Conservation (phyloP, 2,888 invertebrate genomes). For the Cerceris ruficornis region DNA sequence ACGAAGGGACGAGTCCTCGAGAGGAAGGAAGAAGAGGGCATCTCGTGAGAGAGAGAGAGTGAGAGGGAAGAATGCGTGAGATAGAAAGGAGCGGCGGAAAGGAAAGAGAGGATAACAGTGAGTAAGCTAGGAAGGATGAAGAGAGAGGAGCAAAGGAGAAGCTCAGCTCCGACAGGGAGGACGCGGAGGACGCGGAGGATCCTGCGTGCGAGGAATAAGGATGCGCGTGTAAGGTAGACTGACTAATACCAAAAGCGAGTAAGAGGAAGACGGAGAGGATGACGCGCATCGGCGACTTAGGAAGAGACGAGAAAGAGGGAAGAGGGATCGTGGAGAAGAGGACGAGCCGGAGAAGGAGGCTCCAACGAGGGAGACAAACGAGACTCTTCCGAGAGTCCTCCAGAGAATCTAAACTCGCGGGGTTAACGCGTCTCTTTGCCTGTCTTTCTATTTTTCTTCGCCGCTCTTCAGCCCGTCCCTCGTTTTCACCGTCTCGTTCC, state of each 20-base stretch:
- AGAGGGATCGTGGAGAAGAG: constrained; percentile 17
- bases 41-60: constrained; percentile 4
- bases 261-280: constrained; percentile 46
- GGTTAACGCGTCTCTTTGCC: constrained; percentile 55
- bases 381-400: constrained; percentile 50
- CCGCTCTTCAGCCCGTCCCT: constrained; percentile 13
- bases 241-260: constrained; percentile 41
- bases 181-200: constrained; percentile 19
- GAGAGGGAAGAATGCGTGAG: constrained; percentile 26
- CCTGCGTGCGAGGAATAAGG: constrained; percentile 43
- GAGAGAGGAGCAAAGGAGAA: constrained; percentile 41
- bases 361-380: constrained; percentile 63
- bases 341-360: constrained; percentile 13
- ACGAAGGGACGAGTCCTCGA: constrained; percentile 14
- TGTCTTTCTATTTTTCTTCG: constrained; percentile 46
- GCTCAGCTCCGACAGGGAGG: constrained; percentile 7
- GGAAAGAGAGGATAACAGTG: constrained; percentile 49
- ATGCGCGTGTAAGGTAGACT: constrained; percentile 33
- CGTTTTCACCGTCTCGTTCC: neutral
- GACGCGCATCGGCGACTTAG: constrained; percentile 46
- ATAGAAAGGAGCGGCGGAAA: constrained; percentile 49
- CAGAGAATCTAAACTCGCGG: constrained; percentile 59
- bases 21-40: constrained; percentile 21
- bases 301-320: constrained; percentile 18
- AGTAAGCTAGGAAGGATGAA: constrained; percentile 45